Percentiles rank a stretch among this genome's conserved stretches.
Evolutionary conservation across 2,113 vertebrate species (phyloP).

Genomic region (Paralichthys olivaceus): DNA sequence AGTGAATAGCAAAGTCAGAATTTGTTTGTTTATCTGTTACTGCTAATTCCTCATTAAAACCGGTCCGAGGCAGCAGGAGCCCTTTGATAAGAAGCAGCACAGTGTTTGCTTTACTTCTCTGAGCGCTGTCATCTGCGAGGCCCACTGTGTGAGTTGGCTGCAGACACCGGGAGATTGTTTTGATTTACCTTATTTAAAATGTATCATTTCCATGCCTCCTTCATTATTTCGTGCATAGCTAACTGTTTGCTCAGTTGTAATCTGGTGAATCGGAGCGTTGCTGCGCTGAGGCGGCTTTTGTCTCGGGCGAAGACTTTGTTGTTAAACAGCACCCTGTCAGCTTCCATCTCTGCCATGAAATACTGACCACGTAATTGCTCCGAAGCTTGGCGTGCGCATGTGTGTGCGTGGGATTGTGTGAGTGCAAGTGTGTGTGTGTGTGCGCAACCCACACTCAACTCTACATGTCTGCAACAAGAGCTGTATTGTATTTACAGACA

Average conservation of each 20-base stretch:
- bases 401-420: slow-evolving; percentile 32
- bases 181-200: slow-evolving; percentile 61
- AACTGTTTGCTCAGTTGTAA: slow-evolving; percentile 40
- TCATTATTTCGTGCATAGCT: slow-evolving; percentile 22
- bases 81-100: slow-evolving; percentile 72
- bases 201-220: slow-evolving; percentile 36
- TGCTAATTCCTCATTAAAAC: slow-evolving; percentile 80
- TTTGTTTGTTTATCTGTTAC: slow-evolving; percentile 70
- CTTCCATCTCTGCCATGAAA: slow-evolving; percentile 46
- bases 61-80: slow-evolving; percentile 67
- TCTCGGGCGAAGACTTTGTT: slow-evolving; percentile 29
- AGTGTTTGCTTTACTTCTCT: slow-evolving; percentile 71
- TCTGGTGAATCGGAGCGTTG: slow-evolving; percentile 31
- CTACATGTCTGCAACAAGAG: slow-evolving; percentile 52
- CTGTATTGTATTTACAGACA: slow-evolving; percentile 61
- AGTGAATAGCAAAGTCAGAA: slow-evolving; percentile 58
- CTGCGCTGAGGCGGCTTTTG: slow-evolving; percentile 15
- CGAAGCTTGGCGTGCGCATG: slow-evolving; percentile 32
- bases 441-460: slow-evolving; percentile 27
- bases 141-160: slow-evolving; percentile 60
- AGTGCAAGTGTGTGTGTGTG: slow-evolving; percentile 10
- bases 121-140: slow-evolving; percentile 48
- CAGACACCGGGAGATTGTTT: slow-evolving; percentile 38
- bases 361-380: slow-evolving; percentile 53
- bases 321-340: slow-evolving; percentile 33